These are phyloP conservation scores for Melanogrammus aeglefinus DNA, from an alignment of 2,797 vertebrate genomes.

Conservation along the genomic window DNA sequence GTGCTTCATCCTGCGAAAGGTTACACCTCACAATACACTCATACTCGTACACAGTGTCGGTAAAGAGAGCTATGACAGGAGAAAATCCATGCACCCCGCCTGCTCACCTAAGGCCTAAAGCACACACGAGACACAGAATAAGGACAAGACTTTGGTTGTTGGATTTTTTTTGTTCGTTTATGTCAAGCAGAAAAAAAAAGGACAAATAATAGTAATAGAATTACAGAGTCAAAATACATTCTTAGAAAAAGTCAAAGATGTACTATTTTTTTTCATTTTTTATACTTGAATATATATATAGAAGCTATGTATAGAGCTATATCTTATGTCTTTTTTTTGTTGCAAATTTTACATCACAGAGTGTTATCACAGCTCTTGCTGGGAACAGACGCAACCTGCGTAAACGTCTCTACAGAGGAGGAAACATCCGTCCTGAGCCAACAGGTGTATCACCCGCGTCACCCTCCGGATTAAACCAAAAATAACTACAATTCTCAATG, in stretches of 20 bases:
- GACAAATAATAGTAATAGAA: conserved; percentile 53
- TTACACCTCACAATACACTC: conserved; percentile 56
- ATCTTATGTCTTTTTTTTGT: conserved; percentile 45
- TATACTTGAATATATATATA: conserved; percentile 56
- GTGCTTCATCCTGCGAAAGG: conserved; percentile 32
- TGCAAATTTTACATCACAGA: conserved; percentile 72
- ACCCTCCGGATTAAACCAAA: conserved; percentile 29
- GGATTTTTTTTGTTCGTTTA: conserved; percentile 39
- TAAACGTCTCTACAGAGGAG: conserved; percentile 44
- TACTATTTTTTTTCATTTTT: conserved; percentile 61
- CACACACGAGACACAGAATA: conserved; percentile 46
- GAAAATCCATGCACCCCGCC: conserved; percentile 71
- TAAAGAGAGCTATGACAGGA: conserved; percentile 62
- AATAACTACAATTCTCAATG: background rate
- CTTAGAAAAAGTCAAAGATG: conserved; percentile 73
- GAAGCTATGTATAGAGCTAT: conserved; percentile 58
- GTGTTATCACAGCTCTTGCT: conserved; percentile 53
- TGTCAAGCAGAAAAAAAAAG: conserved; percentile 54
- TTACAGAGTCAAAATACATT: conserved; percentile 81
- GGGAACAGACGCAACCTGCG: conserved; percentile 44
- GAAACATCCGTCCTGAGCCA: conserved; percentile 49
- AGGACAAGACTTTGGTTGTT: conserved; percentile 37
- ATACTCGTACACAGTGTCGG: conserved; percentile 70
- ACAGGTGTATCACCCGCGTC: conserved; percentile 24
- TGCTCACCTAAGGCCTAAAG: conserved; percentile 44